These are phyloP conservation scores for Aspidiotus rigidus DNA, from an alignment of 2,888 invertebrate species.

Conservation along the genomic window DNA sequence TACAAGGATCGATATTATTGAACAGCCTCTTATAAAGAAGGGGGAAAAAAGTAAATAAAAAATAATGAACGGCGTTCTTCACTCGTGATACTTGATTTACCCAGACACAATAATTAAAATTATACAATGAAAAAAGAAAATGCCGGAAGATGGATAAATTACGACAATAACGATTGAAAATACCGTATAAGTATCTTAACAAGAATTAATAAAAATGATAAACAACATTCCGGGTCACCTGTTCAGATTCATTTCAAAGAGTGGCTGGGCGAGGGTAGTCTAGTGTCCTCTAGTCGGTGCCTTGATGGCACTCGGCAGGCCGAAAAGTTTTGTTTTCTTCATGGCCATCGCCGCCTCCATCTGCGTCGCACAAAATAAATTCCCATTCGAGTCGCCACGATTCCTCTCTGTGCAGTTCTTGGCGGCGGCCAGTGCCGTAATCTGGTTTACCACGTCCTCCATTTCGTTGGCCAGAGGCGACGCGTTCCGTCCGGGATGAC, in stretches of 20 bases:
- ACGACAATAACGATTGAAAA: too few relatives aligned
- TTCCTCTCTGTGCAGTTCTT: conserved; percentile 45
- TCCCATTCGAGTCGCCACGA: conserved; percentile 50
- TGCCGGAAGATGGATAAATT: too few relatives aligned
- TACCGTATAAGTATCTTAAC: too few relatives aligned
- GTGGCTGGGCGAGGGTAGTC: background rate
- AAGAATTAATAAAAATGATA: too few relatives aligned
- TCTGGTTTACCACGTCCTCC: conserved; percentile 76
- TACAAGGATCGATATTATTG: background rate
- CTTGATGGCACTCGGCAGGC: conserved; percentile 5
- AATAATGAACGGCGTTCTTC: too few relatives aligned
- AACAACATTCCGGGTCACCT: too few relatives aligned
- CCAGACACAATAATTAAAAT: too few relatives aligned
- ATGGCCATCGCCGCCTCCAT: conserved; percentile 10
- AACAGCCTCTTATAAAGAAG: background rate
- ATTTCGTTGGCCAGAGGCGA: conserved; percentile 59
- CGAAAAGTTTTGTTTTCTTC: conserved; percentile 31
- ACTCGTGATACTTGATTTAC: too few relatives aligned
- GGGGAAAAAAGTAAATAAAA: too few relatives aligned
- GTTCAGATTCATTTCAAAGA: too few relatives aligned
- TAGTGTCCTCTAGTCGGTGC: conserved; percentile 18
- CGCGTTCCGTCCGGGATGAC: conserved; percentile 35
- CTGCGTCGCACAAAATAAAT: conserved; percentile 40
- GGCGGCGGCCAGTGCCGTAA: conserved; percentile 62
- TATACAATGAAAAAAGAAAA: too few relatives aligned